Evolutionary conservation across 2,113 vertebrate species (phyloP).

Genomic region (Pavo muticus): DNA sequence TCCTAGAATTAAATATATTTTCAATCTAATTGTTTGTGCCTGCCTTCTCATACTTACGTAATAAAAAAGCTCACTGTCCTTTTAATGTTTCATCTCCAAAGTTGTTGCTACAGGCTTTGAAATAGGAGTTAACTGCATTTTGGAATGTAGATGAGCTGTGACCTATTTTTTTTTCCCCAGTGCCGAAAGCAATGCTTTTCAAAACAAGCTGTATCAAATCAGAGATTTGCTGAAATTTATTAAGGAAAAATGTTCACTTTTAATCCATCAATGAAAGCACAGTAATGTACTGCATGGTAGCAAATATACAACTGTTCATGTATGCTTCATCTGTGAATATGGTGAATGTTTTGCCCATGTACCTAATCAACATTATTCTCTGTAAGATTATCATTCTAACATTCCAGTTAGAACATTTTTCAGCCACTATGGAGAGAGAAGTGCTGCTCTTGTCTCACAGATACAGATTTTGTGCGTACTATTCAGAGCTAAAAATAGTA

Average conservation of each 20-base stretch:
- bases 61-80: neutral
- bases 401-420: neutral
- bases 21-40: neutral
- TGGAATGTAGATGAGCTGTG: constrained; percentile 48
- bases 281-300: neutral
- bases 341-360: neutral
- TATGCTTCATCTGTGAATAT: neutral
- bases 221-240: neutral
- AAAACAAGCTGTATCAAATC: constrained; percentile 12
- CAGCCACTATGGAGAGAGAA: neutral
- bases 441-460: neutral
- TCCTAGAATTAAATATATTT: neutral
- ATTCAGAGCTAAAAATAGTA: neutral
- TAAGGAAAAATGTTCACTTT: neutral
- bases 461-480: neutral
- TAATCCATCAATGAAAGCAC: neutral
- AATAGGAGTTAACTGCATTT: constrained; percentile 32
- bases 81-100: constrained; percentile 24
- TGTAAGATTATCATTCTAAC: neutral
- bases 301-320: neutral
- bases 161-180: neutral
- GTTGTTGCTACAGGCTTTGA: constrained; percentile 51
- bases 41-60: constrained; percentile 1
- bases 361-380: neutral
- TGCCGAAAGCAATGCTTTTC: constrained; percentile 17